Evolutionary conservation across 1,140 invertebrate species (phyloP).

Genomic region (Gerris buenoi): DNA sequence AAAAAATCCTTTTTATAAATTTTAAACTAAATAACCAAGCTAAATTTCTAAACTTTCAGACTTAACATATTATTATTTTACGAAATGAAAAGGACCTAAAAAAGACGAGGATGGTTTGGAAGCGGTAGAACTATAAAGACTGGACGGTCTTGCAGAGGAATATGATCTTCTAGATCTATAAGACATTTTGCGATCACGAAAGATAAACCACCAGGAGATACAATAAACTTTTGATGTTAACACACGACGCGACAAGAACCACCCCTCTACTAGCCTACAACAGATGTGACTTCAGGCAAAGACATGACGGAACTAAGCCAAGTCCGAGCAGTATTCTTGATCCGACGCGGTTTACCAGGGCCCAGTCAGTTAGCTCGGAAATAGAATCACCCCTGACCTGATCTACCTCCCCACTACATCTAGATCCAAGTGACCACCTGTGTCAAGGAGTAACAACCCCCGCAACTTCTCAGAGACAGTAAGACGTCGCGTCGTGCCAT

Average conservation of each 20-base stretch:
- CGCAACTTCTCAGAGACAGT: too few species aligned
- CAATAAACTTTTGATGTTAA: background rate
- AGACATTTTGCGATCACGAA: background rate
- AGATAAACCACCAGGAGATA: background rate
- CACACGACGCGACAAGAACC: too few species aligned
- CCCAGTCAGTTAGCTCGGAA: background rate
- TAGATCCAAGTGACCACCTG: background rate
- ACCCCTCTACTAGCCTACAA: background rate
- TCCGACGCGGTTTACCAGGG: too few species aligned
- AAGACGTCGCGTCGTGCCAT: too few species aligned
- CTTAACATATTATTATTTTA: too few species aligned
- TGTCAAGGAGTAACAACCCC: too few species aligned
- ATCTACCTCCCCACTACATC: background rate
- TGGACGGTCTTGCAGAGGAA: conserved; percentile 11
- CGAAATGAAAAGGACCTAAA: background rate
- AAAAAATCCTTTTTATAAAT: too few species aligned
- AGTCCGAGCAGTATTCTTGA: background rate
- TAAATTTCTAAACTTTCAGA: background rate
- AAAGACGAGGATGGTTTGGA: background rate
- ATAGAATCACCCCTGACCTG: background rate
- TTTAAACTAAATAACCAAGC: too few species aligned
- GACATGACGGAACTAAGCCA: background rate
- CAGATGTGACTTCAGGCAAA: background rate
- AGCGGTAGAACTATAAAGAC: conserved; percentile 13
- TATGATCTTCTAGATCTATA: background rate